Percentiles rank a stretch among this genome's conserved stretches.
Conservation (phyloP, 92 coral and sea anemone species). For the Desmophyllum pertusum region DNA sequence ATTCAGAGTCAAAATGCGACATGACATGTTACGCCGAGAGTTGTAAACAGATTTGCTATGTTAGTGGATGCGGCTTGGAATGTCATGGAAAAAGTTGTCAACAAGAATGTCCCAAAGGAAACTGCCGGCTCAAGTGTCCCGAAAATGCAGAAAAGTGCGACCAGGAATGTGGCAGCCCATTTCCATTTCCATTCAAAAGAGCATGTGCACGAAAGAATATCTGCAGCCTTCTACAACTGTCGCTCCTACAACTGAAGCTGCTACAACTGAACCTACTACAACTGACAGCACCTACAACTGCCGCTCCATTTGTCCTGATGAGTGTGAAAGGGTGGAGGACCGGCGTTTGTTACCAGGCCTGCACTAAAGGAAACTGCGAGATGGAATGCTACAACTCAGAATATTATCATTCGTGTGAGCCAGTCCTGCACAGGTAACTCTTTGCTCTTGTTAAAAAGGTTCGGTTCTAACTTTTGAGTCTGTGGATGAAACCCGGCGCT, state of each 20-base stretch:
- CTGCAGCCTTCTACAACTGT: too few relatives aligned
- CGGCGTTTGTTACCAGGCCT: neutral
- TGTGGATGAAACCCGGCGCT: too few relatives aligned
- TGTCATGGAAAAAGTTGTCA: slow-evolving; percentile 26
- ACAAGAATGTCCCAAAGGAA: slow-evolving; percentile 21
- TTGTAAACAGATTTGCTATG: neutral
- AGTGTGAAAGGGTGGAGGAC: neutral
- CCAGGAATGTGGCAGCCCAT: slow-evolving; percentile 4
- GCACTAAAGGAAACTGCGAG: neutral
- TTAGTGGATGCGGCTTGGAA: slow-evolving; percentile 38
- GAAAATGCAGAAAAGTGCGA: neutral
- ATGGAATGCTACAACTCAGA: neutral
- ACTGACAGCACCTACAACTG: neutral
- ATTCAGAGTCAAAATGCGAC: too few relatives aligned
- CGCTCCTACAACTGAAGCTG: neutral
- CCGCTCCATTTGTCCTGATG: neutral
- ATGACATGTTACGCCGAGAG: neutral
- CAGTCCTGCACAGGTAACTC: slow-evolving; percentile 12
- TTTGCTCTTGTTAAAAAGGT: too few relatives aligned
- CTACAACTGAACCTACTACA: neutral
- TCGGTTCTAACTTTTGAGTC: too few relatives aligned
- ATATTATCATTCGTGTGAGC: neutral
- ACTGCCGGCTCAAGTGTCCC: slow-evolving; percentile 18
- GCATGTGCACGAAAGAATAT: slow-evolving; percentile 11
- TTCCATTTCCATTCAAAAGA: slow-evolving; percentile 7